Evolutionary conservation across 2,797 vertebrate genomes (phyloP).

Genomic region (Neostethus bicornis): DNA sequence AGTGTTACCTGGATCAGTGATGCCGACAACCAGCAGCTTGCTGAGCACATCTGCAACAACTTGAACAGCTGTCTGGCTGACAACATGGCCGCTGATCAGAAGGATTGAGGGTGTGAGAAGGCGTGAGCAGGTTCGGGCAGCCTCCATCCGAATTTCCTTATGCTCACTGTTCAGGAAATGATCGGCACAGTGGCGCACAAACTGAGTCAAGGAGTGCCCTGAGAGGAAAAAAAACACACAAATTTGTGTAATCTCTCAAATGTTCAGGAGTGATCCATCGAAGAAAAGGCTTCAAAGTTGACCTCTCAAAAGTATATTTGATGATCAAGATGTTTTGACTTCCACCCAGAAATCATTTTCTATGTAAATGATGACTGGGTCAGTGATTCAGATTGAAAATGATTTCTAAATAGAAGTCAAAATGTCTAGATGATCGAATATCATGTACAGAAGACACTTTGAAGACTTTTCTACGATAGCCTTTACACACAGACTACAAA

Average conservation of each 20-base stretch:
- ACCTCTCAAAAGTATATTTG: no score
- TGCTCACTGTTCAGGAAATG: slow-evolving; percentile 99
- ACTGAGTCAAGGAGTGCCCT: slow-evolving; percentile 99
- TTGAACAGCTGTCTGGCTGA: slow-evolving; percentile 97
- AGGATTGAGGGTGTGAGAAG: slow-evolving; percentile 96
- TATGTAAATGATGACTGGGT: no score
- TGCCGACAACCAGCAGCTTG: slow-evolving; percentile 96
- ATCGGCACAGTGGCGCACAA: slow-evolving; percentile 97
- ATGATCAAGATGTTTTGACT: no score
- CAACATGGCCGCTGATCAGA: slow-evolving; percentile 92
- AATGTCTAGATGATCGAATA: no score
- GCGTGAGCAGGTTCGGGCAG: slow-evolving; percentile 94
- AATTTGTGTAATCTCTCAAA: background rate
- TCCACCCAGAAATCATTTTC: no score
- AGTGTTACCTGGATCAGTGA: slow-evolving; percentile 92
- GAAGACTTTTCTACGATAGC: no score
- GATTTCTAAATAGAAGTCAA: no score
- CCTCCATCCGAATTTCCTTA: slow-evolving; percentile 98
- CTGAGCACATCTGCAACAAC: slow-evolving; percentile 98
- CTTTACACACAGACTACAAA: no score
- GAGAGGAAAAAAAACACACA: background rate
- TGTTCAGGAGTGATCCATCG: no score
- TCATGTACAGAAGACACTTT: no score
- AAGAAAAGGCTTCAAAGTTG: no score
- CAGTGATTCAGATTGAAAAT: no score